Evolutionary conservation across 2,113 vertebrate genomes (phyloP).

Genomic region (Sakesphorus luctuosus): DNA sequence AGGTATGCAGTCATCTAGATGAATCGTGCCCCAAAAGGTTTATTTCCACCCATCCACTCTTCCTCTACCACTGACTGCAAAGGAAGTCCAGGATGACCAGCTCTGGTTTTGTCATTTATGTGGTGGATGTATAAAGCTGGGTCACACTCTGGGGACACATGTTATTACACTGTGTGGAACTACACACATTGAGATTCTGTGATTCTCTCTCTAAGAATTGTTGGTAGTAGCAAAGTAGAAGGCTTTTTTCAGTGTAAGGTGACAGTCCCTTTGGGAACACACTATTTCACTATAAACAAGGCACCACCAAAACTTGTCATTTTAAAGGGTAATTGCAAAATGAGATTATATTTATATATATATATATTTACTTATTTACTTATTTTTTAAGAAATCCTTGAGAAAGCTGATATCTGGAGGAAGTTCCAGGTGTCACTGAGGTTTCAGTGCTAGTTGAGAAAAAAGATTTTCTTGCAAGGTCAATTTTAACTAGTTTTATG

Average conservation of each 20-base stretch:
- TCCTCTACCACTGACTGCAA: fast-evolving
- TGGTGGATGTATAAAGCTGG: neutral
- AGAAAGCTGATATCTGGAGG: neutral
- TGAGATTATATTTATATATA: neutral
- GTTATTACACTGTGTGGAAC: neutral
- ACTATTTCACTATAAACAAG: neutral
- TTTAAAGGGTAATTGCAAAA: neutral
- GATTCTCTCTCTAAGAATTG: neutral
- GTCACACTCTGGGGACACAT: neutral
- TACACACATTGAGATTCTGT: neutral
- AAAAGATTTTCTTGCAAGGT: neutral
- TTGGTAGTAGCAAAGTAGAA: neutral
- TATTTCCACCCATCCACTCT: neutral
- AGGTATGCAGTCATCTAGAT: neutral
- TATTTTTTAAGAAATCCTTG: neutral
- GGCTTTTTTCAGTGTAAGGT: neutral
- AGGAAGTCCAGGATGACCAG: neutral
- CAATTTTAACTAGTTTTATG: neutral
- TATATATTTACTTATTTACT: too few relatives aligned
- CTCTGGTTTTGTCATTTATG: neutral
- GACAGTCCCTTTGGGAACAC: neutral
- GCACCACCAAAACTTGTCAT: neutral
- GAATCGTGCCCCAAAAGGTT: neutral
- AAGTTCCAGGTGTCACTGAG: neutral
- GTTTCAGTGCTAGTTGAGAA: neutral